A percentile compares a stretch with the other conserved stretches of the same genome.
phyloP scores from a whole-genome alignment of 1,140 invertebrate species.

The Bicyclus anynana region DNA sequence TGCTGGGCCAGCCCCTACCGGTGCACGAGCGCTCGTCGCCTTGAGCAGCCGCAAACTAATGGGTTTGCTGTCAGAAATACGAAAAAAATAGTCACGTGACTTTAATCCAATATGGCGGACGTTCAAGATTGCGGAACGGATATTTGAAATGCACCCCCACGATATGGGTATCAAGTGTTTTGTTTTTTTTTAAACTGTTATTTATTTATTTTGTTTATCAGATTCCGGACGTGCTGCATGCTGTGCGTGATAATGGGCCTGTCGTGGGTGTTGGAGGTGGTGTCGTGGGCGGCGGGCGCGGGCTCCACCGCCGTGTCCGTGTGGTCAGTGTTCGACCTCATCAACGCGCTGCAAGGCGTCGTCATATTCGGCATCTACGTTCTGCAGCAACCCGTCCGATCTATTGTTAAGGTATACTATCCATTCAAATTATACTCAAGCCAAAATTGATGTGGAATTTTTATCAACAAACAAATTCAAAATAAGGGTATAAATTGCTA shows the following conservation, averaged over 20 bases:
- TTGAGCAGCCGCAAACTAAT: too few relatives aligned
- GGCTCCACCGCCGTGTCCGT: constrained; percentile 63
- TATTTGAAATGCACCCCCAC: too few relatives aligned
- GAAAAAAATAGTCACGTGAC: too few relatives aligned
- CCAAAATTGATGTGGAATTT: too few relatives aligned
- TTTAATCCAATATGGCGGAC: too few relatives aligned
- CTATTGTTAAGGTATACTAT: constrained; percentile 53
- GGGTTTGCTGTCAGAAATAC: too few relatives aligned
- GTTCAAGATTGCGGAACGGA: too few relatives aligned
- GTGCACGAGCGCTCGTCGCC: constrained; percentile 39
- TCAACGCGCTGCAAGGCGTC: constrained; percentile 75
- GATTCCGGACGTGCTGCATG: constrained; percentile 74
- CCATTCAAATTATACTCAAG: too few relatives aligned
- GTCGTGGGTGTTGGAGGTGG: constrained; percentile 77
- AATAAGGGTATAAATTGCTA: too few relatives aligned
- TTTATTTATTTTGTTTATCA: constrained; percentile 23
- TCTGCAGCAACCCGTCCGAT: constrained; percentile 73
- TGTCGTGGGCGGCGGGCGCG: constrained; percentile 73
- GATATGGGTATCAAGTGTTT: too few relatives aligned
- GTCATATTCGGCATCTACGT: constrained; percentile 79
- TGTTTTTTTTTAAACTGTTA: neutral
- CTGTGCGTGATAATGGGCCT: constrained; percentile 78
- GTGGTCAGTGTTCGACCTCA: constrained; percentile 76
- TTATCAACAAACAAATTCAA: too few relatives aligned
- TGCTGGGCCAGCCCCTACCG: constrained; percentile 47